These are phyloP conservation scores for Nephrotoma guestfalica DNA, from an alignment of 2,888 invertebrate species.

Conservation along the genomic window DNA sequence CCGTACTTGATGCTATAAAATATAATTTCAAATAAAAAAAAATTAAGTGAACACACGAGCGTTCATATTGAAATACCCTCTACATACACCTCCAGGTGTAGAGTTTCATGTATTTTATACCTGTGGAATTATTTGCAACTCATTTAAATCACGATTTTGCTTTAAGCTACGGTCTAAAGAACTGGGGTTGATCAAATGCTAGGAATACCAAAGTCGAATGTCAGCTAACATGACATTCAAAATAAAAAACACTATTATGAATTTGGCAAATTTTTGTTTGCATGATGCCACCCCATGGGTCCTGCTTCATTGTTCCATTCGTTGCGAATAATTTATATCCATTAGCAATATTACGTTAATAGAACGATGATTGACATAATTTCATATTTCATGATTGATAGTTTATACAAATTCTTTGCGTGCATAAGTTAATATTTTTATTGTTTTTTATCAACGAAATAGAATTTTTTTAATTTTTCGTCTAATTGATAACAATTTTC, in stretches of 20 bases:
- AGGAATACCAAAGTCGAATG: no score
- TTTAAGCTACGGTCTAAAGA: no score
- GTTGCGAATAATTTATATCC: neutral
- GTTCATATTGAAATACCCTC: no score
- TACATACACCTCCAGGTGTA: no score
- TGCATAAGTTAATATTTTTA: neutral
- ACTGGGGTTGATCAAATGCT: no score
- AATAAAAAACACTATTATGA: neutral
- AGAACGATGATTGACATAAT: neutral
- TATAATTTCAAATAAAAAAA: no score
- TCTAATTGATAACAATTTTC: neutral
- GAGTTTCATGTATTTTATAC: no score
- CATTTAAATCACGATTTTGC: no score
- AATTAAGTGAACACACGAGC: no score
- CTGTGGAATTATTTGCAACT: no score
- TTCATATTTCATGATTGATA: neutral
- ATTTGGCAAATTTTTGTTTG: neutral
- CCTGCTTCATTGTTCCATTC: neutral
- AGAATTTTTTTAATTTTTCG: neutral
- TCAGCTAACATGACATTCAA: no score
- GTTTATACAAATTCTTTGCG: neutral
- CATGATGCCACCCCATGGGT: neutral
- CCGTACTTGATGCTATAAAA: no score
- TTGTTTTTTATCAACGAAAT: neutral
- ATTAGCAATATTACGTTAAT: neutral